These are phyloP conservation scores for Otocyon megalotis DNA, from an alignment of 2,113 vertebrate genomes.

Conservation along the genomic window DNA sequence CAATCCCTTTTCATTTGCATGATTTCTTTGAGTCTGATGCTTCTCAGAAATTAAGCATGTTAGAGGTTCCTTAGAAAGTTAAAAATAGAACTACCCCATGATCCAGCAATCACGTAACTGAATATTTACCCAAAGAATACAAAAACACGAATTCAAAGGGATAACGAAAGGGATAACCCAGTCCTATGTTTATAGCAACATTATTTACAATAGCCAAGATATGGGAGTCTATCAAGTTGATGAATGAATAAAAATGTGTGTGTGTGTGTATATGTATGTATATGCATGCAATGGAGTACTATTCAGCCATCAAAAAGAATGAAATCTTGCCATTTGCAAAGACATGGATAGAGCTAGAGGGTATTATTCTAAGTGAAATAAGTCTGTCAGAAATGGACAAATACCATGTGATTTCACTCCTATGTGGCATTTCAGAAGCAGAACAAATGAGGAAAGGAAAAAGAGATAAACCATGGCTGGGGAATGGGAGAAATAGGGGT, in stretches of 20 bases:
- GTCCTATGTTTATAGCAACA: not conserved
- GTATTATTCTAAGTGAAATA: not conserved
- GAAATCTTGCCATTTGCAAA: not conserved
- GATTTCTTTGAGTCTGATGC: not conserved
- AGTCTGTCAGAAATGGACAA: not conserved
- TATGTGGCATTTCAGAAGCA: not conserved
- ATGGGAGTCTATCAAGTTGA: not conserved
- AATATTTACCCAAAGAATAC: not conserved
- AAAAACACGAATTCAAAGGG: not conserved
- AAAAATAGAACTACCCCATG: not conserved
- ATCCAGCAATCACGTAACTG: no score
- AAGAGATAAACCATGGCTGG: not conserved
- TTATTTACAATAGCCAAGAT: not conserved
- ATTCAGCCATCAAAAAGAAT: not conserved
- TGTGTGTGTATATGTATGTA: not conserved
- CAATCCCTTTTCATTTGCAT: not conserved
- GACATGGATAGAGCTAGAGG: not conserved
- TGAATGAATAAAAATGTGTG: not conserved
- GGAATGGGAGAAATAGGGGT: not conserved
- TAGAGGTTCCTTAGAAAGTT: not conserved
- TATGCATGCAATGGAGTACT: not conserved
- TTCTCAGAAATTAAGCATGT: not conserved
- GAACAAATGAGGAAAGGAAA: not conserved
- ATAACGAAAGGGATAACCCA: not conserved
- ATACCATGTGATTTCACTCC: not conserved